phyloP scores from a whole-genome alignment of 2,113 vertebrate species.

The Xenopus tropicalis region UCB_Xtro_10.0 CM004450.2:53793001-53793500 shows the following conservation, averaged over 20 bases:
- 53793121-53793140: no score
- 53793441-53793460: slow-evolving; percentile 47
- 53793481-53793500: slow-evolving; percentile 53
- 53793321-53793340: background rate
- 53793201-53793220: no score
- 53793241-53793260: background rate
- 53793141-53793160: no score
- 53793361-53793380: background rate
- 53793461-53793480: slow-evolving; percentile 51
- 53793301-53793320: background rate
- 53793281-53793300: background rate
- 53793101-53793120: no score
- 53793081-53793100: no score
- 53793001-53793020: no score
- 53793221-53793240: no score
- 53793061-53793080: no score
- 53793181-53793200: no score
- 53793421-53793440: slow-evolving; percentile 42
- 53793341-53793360: background rate
- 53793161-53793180: no score
- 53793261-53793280: background rate
- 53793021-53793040: no score
- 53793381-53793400: slow-evolving; percentile 37
- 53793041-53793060: no score
- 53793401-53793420: slow-evolving; percentile 45